Evolutionary conservation across 2,888 invertebrate genomes (phyloP).

Genomic region (Ormyrus nitidulus): DNA sequence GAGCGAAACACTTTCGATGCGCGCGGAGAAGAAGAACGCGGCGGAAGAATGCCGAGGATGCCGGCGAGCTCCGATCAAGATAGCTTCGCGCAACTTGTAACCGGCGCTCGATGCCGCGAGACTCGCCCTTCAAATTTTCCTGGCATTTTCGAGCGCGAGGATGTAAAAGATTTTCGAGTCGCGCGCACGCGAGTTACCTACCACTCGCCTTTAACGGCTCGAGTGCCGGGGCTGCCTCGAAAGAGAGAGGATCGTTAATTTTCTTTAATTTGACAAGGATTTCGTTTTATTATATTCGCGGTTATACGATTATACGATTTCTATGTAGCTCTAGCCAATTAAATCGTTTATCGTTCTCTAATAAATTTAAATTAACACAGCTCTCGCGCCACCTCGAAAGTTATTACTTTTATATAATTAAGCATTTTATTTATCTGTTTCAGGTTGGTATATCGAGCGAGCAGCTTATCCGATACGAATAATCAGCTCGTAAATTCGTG

Average conservation of each 20-base stretch:
- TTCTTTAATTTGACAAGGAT: constrained; percentile 49
- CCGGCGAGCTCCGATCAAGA: constrained; percentile 12
- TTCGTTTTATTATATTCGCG: constrained; percentile 35
- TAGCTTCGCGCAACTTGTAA: constrained; percentile 8
- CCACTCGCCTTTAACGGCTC: no score
- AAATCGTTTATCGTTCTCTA: constrained; percentile 37
- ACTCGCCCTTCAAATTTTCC: no score
- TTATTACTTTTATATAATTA: constrained; percentile 26
- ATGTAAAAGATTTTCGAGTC: background rate
- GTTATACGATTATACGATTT: constrained; percentile 24
- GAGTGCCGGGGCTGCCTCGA: background rate
- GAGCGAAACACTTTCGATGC: constrained; percentile 34
- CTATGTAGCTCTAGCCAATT: constrained; percentile 36
- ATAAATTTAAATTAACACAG: constrained; percentile 33
- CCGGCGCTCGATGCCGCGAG: background rate
- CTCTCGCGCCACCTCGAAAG: background rate
- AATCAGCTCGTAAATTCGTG: constrained; percentile 19
- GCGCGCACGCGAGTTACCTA: background rate
- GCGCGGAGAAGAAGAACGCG: background rate
- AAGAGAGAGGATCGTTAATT: constrained; percentile 47
- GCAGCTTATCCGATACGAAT: background rate
- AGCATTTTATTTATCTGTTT: constrained; percentile 38
- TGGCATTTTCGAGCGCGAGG: background rate
- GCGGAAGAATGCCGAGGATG: background rate
- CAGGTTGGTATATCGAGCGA: constrained; percentile 18